Base-by-base conservation (phyloP, 92 coral and sea anemone genomes). In the Zoanthus sociatus region DNA sequence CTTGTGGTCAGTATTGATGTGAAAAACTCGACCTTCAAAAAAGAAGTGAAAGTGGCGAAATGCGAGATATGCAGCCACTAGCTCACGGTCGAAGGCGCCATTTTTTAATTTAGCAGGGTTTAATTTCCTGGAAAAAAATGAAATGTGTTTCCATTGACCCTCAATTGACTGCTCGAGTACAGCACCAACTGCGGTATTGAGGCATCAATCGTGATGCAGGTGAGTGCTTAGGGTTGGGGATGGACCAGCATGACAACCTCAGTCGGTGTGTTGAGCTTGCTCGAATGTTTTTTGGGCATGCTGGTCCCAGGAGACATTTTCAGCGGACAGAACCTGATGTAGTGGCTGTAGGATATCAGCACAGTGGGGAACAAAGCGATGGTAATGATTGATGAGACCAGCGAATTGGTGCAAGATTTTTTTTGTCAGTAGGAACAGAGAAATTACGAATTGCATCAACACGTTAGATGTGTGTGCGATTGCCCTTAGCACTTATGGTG, bases 31-130 rank as follows among this genome's bases (percentile, higher is more conserved):
- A 26, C 26, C 26, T 26, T 26, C 4, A 63, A 63, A 6, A 63
- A 90, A 90, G 67, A 78, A 90, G 56, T 86, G 90, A 16, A 90
- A 90, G 76, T 90, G 92, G 0, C 90, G 90, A 46, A 90, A 66
- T 6, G 87, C 70, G 6, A 90, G 89, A 83, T 85, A 85, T 61
- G 63, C 46, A 4, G 72, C 72, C 72, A 67, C 8, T 16, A 67
- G 31, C 33, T 67, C 26, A 26, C 26, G 26, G 26, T 26, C 26
- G 26, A 26, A 26, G 26, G 0, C 26, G 26, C 26, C 26, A 37
- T 67, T 18, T 4, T 67, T 67, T 3, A 17, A 7, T 67, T 67
- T 37, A 18, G 91, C 91, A 8, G 79, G 79, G 69, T 48, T 73
- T 78, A 83, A 54, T 48, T 91, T 83, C 87, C 73, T 91, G 6